A percentile compares a stretch with the other conserved stretches of the same genome.
phyloP scores from a whole-genome alignment of 2,888 invertebrate genomes.

The Osmoderma eremita region DNA sequence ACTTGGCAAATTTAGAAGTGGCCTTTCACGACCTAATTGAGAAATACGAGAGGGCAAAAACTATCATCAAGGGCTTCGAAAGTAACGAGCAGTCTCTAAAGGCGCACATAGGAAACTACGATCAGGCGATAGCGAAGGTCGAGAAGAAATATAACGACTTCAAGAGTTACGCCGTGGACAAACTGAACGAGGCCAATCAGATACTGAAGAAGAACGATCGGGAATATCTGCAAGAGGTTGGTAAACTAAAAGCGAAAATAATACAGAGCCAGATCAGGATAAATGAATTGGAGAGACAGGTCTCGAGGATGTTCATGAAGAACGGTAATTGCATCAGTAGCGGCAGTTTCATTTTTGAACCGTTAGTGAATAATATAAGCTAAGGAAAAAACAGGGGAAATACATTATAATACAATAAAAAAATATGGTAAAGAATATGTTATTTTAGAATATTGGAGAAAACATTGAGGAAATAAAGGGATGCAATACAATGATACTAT shows the following conservation, averaged over 20 bases:
- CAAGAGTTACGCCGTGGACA: slow-evolving; percentile 53
- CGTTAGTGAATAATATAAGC: slow-evolving; percentile 49
- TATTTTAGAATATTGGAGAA: background rate
- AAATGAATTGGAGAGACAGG: slow-evolving; percentile 53
- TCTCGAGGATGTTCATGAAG: slow-evolving; percentile 34
- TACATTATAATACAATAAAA: slow-evolving; percentile 8
- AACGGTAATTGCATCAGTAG: slow-evolving; percentile 26
- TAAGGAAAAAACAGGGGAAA: slow-evolving; percentile 13
- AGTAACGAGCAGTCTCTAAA: slow-evolving; percentile 55
- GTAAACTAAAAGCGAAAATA: slow-evolving; percentile 54
- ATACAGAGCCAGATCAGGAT: slow-evolving; percentile 53
- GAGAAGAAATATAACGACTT: slow-evolving; percentile 52
- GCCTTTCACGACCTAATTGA: slow-evolving; percentile 56
- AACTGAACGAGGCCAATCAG: slow-evolving; percentile 53
- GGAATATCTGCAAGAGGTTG: slow-evolving; percentile 53
- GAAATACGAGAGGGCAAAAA: slow-evolving; percentile 57
- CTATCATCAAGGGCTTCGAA: slow-evolving; percentile 54
- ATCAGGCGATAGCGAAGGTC: slow-evolving; percentile 49
- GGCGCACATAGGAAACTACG: slow-evolving; percentile 53
- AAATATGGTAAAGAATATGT: slow-evolving; percentile 18
- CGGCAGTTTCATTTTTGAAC: slow-evolving; percentile 52
- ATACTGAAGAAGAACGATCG: slow-evolving; percentile 51
- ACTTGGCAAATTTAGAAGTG: slow-evolving; percentile 56
- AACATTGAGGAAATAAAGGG: no score
- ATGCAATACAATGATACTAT: no score